Evolutionary conservation across 2,797 vertebrate species (phyloP).

Genomic region (Parambassis ranga): DNA sequence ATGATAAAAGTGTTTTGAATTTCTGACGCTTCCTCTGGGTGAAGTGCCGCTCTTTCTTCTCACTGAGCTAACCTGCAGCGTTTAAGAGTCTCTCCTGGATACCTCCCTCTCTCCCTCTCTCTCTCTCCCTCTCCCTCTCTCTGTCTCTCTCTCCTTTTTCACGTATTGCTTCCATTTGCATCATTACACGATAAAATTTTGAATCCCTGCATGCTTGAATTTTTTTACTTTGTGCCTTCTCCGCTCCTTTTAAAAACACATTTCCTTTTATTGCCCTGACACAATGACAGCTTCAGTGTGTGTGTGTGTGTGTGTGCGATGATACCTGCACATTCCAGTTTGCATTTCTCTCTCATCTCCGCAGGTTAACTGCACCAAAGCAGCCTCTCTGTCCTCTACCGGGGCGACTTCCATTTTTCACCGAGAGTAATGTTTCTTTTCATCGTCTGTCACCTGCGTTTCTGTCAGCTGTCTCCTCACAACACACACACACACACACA

Average conservation of each 20-base stretch:
- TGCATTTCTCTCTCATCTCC: conserved; percentile 8
- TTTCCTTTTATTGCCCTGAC: conserved; percentile 9
- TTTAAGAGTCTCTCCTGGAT: conserved; percentile 30
- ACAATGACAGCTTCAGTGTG: conserved; percentile 1
- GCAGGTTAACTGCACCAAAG: conserved; percentile 36
- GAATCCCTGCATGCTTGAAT: not conserved
- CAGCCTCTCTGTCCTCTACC: conserved; percentile 23
- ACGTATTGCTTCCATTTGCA: conserved; percentile 59
- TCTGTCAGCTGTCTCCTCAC: conserved; percentile 32
- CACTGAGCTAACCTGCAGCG: not conserved
- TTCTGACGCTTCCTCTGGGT: not conserved
- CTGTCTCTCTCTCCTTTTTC: conserved; percentile 1
- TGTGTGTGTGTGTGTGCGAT: conserved; percentile 6
- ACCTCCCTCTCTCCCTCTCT: not conserved
- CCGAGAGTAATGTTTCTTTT: conserved; percentile 39
- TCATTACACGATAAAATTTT: conserved; percentile 57
- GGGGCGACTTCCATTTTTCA: conserved; percentile 29
- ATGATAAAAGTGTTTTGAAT: conserved; percentile 1
- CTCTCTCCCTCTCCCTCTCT: not conserved
- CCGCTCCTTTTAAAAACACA: not conserved
- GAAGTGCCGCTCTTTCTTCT: not conserved
- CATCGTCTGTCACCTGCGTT: conserved; percentile 27
- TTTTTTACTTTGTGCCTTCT: not conserved
- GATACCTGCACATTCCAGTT: not conserved
- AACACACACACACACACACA: conserved; percentile 15